phyloP scores from a whole-genome alignment of 2,888 invertebrate species.

The Tetragnatha montana region DNA sequence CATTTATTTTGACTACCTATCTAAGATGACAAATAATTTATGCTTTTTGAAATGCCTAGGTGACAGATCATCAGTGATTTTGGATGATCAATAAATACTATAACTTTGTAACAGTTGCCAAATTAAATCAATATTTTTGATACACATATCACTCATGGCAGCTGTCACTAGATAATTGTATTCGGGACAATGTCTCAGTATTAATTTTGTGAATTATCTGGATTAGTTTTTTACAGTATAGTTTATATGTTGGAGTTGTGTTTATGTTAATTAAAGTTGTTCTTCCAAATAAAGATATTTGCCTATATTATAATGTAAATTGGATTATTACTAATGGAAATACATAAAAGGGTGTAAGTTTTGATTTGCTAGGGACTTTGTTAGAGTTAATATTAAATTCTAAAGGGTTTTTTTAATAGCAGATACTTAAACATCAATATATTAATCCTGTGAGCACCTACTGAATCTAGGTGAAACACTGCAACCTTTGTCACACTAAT shows the following conservation, averaged over 20 bases:
- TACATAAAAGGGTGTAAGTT: no score
- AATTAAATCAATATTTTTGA: slow-evolving; percentile 65
- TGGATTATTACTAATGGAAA: not conserved
- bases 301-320: not conserved
- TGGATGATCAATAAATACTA: not conserved
- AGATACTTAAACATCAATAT: no score
- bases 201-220: slow-evolving; percentile 31
- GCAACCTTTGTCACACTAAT: no score
- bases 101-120: slow-evolving; percentile 51
- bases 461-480: no score
- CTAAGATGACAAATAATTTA: no score
- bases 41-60: no score
- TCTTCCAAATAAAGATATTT: slow-evolving; percentile 31
- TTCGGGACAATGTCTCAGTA: slow-evolving; percentile 44
- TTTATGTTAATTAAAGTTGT: slow-evolving; percentile 59
- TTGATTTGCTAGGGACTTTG: no score
- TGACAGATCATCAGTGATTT: not conserved
- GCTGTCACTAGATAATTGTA: slow-evolving; percentile 51
- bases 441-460: no score
- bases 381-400: no score
- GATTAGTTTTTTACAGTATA: slow-evolving; percentile 56
- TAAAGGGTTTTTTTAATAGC: no score
- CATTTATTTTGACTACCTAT: no score
- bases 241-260: slow-evolving; percentile 42
- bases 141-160: slow-evolving; percentile 66